These are phyloP conservation scores for Drosophila bocki DNA, from an alignment of 1,140 invertebrate species.

Conservation along the genomic window DNA sequence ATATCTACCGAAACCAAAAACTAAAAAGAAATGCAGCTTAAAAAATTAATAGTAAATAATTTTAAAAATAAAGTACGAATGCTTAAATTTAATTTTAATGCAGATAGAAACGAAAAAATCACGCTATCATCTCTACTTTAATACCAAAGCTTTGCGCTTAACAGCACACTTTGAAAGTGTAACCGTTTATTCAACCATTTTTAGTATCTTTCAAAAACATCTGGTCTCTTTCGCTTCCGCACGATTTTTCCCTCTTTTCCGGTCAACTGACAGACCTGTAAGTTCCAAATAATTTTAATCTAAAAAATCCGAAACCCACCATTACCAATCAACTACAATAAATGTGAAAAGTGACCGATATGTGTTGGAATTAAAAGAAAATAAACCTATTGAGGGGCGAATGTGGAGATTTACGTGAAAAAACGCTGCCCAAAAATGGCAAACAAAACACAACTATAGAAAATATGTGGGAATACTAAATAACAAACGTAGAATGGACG, in stretches of 20 bases:
- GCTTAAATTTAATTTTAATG: neutral
- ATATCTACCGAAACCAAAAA: neutral
- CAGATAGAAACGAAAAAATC: neutral
- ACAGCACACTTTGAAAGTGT: neutral
- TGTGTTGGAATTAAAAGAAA: constrained; percentile 4
- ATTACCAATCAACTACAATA: constrained; percentile 21
- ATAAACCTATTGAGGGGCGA: constrained; percentile 17
- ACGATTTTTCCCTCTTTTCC: constrained; percentile 80
- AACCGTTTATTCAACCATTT: constrained; percentile 6
- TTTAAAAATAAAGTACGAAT: neutral
- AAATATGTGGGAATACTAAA: neutral
- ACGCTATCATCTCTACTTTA: constrained; percentile 4
- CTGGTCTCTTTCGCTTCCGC: constrained; percentile 37
- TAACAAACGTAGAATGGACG: constrained; percentile 2
- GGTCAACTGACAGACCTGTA: constrained; percentile 83
- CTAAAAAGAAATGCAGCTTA: neutral
- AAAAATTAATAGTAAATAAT: neutral
- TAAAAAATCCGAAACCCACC: constrained; percentile 38
- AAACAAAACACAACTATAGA: constrained; percentile 44
- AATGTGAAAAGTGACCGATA: constrained; percentile 14
- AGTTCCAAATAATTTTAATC: constrained; percentile 65
- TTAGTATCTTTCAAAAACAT: constrained; percentile 5
- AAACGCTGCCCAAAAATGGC: neutral
- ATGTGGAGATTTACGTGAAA: neutral
- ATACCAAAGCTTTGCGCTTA: constrained; percentile 7